Base-by-base conservation (phyloP, 92 coral and sea anemone species). In the Metridium senile region DNA sequence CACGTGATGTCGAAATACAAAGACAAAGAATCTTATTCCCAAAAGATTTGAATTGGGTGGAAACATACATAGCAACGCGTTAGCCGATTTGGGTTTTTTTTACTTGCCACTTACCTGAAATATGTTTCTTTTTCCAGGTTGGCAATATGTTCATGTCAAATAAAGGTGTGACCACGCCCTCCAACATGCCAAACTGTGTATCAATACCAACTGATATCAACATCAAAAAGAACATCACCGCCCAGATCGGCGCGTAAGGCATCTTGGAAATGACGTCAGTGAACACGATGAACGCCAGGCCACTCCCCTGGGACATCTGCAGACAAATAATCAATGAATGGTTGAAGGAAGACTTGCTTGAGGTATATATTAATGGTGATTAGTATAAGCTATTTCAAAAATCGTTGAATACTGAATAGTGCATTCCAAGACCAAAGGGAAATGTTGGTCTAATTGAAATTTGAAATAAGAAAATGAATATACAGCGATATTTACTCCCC, bases 101-200 rank as follows among this genome's bases (percentile, higher is more conserved):
- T 23, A 9, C 26, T 19, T 19, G 25, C 13, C 26, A 81, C 90
- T 23, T 52, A 91, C 98, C 98, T 71, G 98, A 94, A 32, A 94
- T 58, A 31, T 91, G 79, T 71, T 94, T 97, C 72, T 91, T 94
- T 64, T 88, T 93, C 72, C 93, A 74, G 26, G 82, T 91, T 1
- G 98, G 98, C 51, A 94, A 78, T 21, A 94, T 80, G 53, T 82
- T 94, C 88, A 92, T 84, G 76, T 94, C 98, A 30, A 84, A 82
- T 47, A 94, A 81, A 3, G 98, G 98, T 13, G 98, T 94, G 27
- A 94, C 98, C 81, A 94, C 98, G 11, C 98, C 98, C 76, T 94
- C 98, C 76, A 94, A 26, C 98, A 94, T 94, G 22, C 98, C 98
- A 71, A 94, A 94, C 88, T 94, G 97, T 11, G 98, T 94, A 31